A percentile compares a stretch with the other conserved stretches of the same genome.
These are phyloP conservation scores for Sitta carolinensis DNA, from an alignment of 2,797 vertebrate species.

Conservation along the genomic window DNA sequence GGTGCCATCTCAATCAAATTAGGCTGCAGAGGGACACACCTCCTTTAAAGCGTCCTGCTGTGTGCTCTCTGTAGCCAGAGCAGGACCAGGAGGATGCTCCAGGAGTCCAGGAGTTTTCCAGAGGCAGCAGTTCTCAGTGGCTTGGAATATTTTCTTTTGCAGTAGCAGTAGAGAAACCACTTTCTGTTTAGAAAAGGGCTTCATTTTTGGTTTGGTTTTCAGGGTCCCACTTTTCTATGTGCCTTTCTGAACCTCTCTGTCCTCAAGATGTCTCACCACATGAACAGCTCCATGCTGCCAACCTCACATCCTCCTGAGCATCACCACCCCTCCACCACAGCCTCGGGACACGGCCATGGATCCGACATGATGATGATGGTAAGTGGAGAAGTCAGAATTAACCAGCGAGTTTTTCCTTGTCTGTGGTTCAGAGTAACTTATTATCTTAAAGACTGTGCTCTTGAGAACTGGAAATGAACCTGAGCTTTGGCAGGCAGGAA, in stretches of 20 bases:
- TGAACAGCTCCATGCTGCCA: constrained; percentile 19
- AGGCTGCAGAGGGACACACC: background rate
- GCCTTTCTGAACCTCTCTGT: background rate
- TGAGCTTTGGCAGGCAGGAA: background rate
- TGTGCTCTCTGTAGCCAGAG: background rate
- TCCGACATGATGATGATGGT: constrained; percentile 76
- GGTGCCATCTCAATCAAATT: background rate
- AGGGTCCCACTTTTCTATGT: constrained; percentile 7
- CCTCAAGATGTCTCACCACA: constrained; percentile 10
- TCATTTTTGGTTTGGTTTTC: background rate
- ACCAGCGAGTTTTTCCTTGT: background rate
- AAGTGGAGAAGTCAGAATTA: constrained; percentile 8
- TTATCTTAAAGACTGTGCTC: background rate
- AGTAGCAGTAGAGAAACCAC: background rate
- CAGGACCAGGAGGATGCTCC: background rate
- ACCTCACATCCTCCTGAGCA: constrained; percentile 54
- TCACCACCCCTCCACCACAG: constrained; percentile 35
- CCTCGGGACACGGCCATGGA: constrained; percentile 21
- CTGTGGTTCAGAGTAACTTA: background rate
- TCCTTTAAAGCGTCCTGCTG: background rate
- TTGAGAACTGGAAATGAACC: background rate
- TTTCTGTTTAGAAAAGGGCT: background rate
- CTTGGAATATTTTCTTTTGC: background rate
- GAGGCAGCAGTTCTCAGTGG: background rate
- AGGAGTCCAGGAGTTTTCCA: background rate